Conservation (phyloP, 2,888 invertebrate genomes). For the Heteromurus nitidus region DNA sequence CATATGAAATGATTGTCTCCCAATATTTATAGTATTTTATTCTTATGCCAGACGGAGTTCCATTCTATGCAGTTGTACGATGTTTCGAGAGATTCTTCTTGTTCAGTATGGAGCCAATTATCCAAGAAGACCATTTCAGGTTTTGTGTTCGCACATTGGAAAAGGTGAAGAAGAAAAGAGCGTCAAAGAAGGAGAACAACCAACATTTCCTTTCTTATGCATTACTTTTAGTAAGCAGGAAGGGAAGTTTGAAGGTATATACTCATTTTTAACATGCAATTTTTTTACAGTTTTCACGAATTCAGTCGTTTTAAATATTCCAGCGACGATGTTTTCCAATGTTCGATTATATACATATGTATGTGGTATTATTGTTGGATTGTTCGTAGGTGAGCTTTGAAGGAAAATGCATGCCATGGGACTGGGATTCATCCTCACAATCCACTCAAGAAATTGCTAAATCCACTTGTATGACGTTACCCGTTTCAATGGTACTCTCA, state of each 20-base stretch:
- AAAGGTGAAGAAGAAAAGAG: not conserved
- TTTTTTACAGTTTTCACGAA: not conserved
- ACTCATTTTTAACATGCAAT: not conserved
- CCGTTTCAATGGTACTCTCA: not conserved
- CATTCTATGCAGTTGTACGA: not conserved
- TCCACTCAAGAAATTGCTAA: not conserved
- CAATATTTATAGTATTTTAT: not conserved
- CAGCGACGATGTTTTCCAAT: too few species aligned
- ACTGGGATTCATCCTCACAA: not conserved
- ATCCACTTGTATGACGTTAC: not conserved
- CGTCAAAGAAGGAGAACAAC: not conserved
- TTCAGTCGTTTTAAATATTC: too few species aligned
- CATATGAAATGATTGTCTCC: not conserved
- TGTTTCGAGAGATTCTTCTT: not conserved
- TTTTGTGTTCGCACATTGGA: not conserved
- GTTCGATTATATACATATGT: too few species aligned
- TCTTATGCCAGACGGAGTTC: not conserved
- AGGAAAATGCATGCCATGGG: not conserved
- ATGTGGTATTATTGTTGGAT: too few species aligned
- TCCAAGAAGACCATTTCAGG: not conserved
- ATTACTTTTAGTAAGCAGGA: not conserved
- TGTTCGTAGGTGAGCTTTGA: not conserved
- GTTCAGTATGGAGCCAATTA: conserved; percentile 15
- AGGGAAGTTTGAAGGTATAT: not conserved
- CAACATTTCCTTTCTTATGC: not conserved